Conservation (phyloP, 92 coral and sea anemone species). For the Heteractis magnifica region DNA sequence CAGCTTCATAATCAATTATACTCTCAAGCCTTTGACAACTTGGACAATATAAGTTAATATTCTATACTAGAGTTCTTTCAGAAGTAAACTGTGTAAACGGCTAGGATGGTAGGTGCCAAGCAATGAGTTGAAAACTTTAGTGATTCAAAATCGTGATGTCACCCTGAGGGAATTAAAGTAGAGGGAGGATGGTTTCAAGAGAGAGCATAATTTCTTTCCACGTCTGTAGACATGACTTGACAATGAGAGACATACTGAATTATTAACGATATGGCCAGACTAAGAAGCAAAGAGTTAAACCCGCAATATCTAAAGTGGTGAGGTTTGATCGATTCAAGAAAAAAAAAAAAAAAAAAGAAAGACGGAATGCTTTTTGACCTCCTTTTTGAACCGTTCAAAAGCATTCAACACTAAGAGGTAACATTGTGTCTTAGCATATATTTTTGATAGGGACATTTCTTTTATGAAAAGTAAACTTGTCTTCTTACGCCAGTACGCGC, state of each 20-base stretch:
- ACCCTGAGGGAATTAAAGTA: neutral
- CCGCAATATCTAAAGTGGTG: too few species aligned
- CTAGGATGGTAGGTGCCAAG: neutral
- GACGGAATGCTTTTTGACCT: too few species aligned
- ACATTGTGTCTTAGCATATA: too few species aligned
- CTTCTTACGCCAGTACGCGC: neutral
- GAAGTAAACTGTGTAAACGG: neutral
- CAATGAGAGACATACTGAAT: neutral
- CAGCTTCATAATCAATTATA: too few species aligned
- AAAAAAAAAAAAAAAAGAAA: too few species aligned
- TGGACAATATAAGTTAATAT: neutral
- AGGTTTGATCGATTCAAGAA: too few species aligned
- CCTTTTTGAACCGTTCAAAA: too few species aligned
- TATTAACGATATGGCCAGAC: neutral
- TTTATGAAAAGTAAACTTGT: too few species aligned
- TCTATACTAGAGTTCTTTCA: neutral
- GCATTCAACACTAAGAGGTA: too few species aligned
- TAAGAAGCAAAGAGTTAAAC: neutral
- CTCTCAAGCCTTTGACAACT: too few species aligned
- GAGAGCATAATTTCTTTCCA: neutral
- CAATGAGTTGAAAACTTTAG: neutral
- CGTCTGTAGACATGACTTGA: neutral
- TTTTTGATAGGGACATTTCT: neutral
- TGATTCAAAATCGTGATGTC: neutral
- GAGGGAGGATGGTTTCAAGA: neutral